Conservation (phyloP, 37 sponge, comb jelly and placozoan species). For the Theonella swinhoei region DNA sequence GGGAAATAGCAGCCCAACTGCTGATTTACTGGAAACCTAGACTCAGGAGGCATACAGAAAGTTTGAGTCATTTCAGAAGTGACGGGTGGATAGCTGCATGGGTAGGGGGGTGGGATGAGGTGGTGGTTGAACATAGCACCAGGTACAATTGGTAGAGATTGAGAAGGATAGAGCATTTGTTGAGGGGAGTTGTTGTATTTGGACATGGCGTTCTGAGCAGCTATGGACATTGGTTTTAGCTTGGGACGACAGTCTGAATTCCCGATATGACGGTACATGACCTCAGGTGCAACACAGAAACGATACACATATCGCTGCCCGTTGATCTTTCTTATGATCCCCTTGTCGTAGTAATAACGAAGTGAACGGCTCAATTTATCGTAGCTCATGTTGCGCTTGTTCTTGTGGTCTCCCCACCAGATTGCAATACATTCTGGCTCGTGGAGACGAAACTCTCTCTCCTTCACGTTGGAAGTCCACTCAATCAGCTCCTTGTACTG, state of each 20-base stretch:
- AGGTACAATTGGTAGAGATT: not conserved
- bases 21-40: too few relatives aligned
- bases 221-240: conserved; percentile 65
- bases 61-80: too few relatives aligned
- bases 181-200: not conserved
- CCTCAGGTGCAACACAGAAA: conserved; percentile 70
- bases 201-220: conserved; percentile 29
- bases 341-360: conserved; percentile 87
- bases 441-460: conserved; percentile 63
- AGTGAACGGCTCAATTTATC: conserved; percentile 92
- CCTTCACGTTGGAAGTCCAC: conserved; percentile 69
- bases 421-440: conserved; percentile 84
- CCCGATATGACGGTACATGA: conserved; percentile 68
- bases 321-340: conserved; percentile 70
- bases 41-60: too few relatives aligned
- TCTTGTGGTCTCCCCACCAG: conserved; percentile 87
- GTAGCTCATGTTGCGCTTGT: conserved; percentile 83
- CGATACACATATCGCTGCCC: conserved; percentile 82
- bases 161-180: not conserved
- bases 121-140: not conserved
- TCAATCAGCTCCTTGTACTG: conserved; percentile 60
- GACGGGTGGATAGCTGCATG: not conserved
- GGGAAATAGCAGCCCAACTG: too few relatives aligned
- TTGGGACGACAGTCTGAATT: conserved; percentile 57
- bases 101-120: not conserved